A percentile compares a stretch with the other conserved stretches of the same genome.
Conservation (phyloP, 2,113 vertebrate genomes). For the Triplophysa dalaica region DNA sequence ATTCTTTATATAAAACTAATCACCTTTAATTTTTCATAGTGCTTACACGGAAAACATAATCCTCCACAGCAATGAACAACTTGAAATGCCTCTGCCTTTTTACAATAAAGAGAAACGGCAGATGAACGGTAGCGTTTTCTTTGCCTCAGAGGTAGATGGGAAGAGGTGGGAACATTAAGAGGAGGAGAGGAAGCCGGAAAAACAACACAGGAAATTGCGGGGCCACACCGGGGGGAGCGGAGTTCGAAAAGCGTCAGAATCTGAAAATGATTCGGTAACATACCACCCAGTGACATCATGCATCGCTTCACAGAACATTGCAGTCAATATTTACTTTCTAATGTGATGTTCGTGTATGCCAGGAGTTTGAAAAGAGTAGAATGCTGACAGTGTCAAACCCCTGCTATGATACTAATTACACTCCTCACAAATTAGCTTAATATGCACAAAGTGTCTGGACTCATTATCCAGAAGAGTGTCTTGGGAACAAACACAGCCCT, state of each 20-base stretch:
- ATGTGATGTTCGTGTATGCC: constrained; percentile 33
- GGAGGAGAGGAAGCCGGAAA: constrained; percentile 26
- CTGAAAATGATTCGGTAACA: constrained; percentile 29
- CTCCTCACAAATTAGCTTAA: constrained; percentile 51
- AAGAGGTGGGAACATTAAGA: constrained; percentile 8
- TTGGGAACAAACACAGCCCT: constrained; percentile 16
- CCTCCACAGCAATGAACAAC: neutral
- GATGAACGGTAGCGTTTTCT: neutral
- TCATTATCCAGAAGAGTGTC: constrained; percentile 54
- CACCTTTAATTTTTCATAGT: constrained; percentile 10
- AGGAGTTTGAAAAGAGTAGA: constrained; percentile 34
- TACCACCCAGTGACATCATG: constrained; percentile 29
- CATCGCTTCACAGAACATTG: constrained; percentile 41
- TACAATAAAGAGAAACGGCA: neutral
- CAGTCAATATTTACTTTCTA: constrained; percentile 44
- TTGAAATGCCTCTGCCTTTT: neutral
- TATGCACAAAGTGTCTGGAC: constrained; percentile 48
- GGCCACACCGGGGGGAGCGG: neutral
- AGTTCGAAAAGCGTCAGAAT: neutral
- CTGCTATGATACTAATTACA: constrained; percentile 63
- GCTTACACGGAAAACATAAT: constrained; percentile 1
- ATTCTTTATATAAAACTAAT: too few relatives aligned
- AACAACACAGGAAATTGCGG: constrained; percentile 33
- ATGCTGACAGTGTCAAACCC: constrained; percentile 50
- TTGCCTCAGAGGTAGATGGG: constrained; percentile 34